phyloP scores from a whole-genome alignment of 2,113 vertebrate species.

The Corynorhinus townsendii region DNA sequence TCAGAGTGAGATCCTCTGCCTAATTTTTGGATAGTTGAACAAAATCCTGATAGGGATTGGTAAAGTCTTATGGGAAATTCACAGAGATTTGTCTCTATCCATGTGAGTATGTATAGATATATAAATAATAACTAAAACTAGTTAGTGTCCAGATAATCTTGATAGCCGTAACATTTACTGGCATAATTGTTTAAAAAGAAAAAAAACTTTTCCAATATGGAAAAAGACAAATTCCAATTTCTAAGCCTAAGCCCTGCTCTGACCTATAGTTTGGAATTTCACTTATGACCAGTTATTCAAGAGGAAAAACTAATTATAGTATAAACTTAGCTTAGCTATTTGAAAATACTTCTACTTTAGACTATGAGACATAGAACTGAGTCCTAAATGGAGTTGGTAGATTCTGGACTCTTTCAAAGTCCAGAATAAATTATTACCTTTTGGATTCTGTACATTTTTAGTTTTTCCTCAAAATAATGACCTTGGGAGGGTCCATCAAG shows the following conservation, averaged over 20 bases:
- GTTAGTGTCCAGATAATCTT: neutral
- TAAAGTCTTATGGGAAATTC: neutral
- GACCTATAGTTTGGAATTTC: conserved; percentile 29
- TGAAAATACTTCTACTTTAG: neutral
- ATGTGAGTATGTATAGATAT: neutral
- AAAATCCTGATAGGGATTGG: neutral
- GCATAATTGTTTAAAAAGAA: neutral
- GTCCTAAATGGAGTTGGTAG: neutral
- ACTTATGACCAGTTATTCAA: neutral
- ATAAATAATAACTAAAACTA: neutral
- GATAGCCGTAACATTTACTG: neutral
- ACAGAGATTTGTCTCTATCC: neutral
- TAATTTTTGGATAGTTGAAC: neutral
- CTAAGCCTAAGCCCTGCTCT: neutral
- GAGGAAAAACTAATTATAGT: conserved; percentile 5
- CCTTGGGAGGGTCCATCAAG: neutral
- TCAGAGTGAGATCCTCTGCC: neutral
- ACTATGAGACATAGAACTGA: neutral
- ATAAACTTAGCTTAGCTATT: neutral
- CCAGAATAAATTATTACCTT: neutral
- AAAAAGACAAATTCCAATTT: conserved; percentile 32
- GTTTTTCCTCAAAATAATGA: neutral
- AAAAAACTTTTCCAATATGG: conserved; percentile 1
- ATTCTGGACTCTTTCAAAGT: neutral
- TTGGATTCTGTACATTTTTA: neutral